A percentile compares a stretch with the other conserved stretches of the same genome.
Conservation (phyloP, 2,888 invertebrate species). For the Notodonta dromedarius region DNA sequence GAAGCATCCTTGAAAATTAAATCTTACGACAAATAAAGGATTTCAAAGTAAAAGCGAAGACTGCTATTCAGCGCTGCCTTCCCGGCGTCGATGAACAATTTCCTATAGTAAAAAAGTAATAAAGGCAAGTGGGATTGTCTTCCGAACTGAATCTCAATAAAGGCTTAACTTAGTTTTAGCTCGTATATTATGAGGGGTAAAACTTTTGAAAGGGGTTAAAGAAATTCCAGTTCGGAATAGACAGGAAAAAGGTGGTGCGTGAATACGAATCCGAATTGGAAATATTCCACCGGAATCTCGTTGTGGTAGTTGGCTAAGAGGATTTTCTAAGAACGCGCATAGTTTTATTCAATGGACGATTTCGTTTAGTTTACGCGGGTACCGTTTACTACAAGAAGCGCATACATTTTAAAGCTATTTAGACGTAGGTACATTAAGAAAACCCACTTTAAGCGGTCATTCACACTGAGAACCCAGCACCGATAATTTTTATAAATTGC, state of each 20-base stretch:
- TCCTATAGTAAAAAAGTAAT: conserved; percentile 61
- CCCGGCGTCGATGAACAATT: conserved; percentile 53
- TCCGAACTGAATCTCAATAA: conserved; percentile 71
- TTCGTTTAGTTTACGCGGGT: neutral
- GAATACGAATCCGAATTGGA: conserved; percentile 61
- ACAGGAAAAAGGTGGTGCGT: conserved; percentile 78
- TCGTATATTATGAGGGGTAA: conserved; percentile 62
- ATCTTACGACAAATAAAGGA: conserved; percentile 25
- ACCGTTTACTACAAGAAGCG: no score
- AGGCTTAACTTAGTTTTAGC: conserved; percentile 50
- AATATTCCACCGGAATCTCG: conserved; percentile 43
- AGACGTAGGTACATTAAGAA: no score
- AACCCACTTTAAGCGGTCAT: no score
- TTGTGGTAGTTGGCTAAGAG: conserved; percentile 36
- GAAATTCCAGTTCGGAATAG: conserved; percentile 69
- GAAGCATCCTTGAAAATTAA: conserved; percentile 21
- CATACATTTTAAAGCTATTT: no score
- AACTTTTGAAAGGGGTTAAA: conserved; percentile 78
- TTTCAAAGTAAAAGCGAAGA: conserved; percentile 31
- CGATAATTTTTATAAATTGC: no score
- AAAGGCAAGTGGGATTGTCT: conserved; percentile 59
- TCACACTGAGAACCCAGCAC: no score
- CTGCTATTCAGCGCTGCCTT: conserved; percentile 45
- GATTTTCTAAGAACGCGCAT: conserved; percentile 14
- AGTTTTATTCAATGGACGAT: neutral